A percentile compares a stretch with the other conserved stretches of the same genome.
phyloP scores from a whole-genome alignment of 2,113 vertebrate species.

The Erinaceus europaeus region DNA sequence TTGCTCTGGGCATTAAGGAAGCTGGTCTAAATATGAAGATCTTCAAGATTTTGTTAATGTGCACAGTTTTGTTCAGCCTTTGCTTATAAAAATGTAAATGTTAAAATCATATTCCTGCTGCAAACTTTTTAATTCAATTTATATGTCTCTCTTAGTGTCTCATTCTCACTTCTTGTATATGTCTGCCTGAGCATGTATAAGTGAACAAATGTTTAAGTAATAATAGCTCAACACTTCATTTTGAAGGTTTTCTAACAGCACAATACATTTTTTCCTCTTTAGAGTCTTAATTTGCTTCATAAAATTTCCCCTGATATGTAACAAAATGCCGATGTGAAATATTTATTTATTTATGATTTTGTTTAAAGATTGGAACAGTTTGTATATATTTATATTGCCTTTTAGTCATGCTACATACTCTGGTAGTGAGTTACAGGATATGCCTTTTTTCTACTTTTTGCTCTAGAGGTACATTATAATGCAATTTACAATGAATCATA shows the following conservation, averaged over 20 bases:
- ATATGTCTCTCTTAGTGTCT: background rate
- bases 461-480: background rate
- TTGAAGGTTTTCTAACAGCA: background rate
- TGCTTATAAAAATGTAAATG: background rate
- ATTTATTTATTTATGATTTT: background rate
- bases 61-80: constrained; percentile 25
- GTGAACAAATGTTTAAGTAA: background rate
- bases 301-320: background rate
- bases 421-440: background rate
- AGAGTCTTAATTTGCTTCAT: background rate
- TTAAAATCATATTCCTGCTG: background rate
- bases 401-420: background rate
- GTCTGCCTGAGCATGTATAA: background rate
- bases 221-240: background rate
- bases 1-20: background rate
- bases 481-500: constrained; percentile 23
- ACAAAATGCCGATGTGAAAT: background rate
- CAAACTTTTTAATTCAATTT: background rate
- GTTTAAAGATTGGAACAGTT: background rate
- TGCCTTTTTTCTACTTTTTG: constrained; percentile 2
- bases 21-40: constrained; percentile 2
- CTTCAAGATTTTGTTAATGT: constrained; percentile 1
- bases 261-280: background rate
- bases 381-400: background rate
- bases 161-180: background rate